These are phyloP conservation scores for Macrostomum lignano DNA, from an alignment of 1,140 invertebrate genomes.

Conservation along the genomic window DNA sequence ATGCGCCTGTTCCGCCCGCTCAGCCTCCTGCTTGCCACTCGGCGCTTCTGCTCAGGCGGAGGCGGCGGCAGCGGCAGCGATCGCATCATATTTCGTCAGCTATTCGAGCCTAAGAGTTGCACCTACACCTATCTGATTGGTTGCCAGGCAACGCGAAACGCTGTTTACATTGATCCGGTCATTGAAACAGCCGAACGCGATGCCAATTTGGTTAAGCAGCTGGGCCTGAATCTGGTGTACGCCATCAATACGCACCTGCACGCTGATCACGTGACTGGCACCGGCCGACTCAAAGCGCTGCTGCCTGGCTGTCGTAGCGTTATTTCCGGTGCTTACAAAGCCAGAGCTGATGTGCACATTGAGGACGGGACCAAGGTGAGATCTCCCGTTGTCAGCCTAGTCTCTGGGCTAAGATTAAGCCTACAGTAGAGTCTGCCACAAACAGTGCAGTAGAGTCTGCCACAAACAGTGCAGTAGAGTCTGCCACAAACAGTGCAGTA, in stretches of 20 bases:
- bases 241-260: conserved; percentile 81
- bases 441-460: too few relatives aligned
- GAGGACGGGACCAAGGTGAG: too few relatives aligned
- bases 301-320: conserved; percentile 47
- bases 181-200: conserved; percentile 38
- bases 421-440: too few relatives aligned
- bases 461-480: too few relatives aligned
- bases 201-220: conserved; percentile 11
- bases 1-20: too few relatives aligned
- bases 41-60: too few relatives aligned
- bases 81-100: conserved; percentile 10
- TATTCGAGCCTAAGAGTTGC: conserved; percentile 62
- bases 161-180: conserved; percentile 82
- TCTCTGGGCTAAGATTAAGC: too few relatives aligned
- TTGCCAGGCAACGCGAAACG: conserved; percentile 43
- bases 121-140: conserved; percentile 86
- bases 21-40: too few relatives aligned
- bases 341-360: conserved; percentile 50
- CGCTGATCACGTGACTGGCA: conserved; percentile 91
- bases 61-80: too few relatives aligned
- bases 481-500: too few relatives aligned
- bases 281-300: conserved; percentile 50
- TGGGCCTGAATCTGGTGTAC: conserved; percentile 26
- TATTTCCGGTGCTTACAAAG: conserved; percentile 51
- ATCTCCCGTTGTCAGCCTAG: too few relatives aligned